Conservation (phyloP, 2,888 invertebrate genomes). For the Catonia carolina region DNA sequence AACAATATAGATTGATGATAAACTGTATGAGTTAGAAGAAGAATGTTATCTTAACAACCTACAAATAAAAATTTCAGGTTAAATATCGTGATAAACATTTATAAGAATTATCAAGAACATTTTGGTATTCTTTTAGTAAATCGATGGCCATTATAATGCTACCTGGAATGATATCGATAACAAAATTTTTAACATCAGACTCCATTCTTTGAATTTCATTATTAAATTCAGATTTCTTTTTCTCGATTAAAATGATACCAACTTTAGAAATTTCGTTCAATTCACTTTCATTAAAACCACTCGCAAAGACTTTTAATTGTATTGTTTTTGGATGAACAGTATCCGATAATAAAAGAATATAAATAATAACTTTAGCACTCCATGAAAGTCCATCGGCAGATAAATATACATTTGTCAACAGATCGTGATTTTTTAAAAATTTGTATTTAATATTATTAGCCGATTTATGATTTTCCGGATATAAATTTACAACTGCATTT, state of each 20-base stretch:
- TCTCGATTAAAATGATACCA: constrained; percentile 21
- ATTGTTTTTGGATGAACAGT: constrained; percentile 28
- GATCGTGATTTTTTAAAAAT: constrained; percentile 56
- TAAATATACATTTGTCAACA: constrained; percentile 39
- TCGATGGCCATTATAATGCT: constrained; percentile 31
- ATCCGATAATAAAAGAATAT: constrained; percentile 31
- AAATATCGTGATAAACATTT: no score
- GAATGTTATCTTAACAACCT: no score
- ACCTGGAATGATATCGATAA: constrained; percentile 10
- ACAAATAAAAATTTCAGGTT: no score
- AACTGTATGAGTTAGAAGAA: no score
- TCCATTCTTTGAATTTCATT: constrained; percentile 20
- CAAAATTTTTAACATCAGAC: constrained; percentile 14
- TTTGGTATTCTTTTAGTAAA: constrained; percentile 32
- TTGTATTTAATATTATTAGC: constrained; percentile 44
- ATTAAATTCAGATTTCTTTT: constrained; percentile 19
- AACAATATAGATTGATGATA: no score
- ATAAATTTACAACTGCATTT: constrained; percentile 24
- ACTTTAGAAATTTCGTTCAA: constrained; percentile 22
- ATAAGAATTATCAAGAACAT: constrained; percentile 26
- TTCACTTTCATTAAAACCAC: constrained; percentile 21
- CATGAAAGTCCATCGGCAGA: constrained; percentile 35
- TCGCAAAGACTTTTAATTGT: constrained; percentile 24
- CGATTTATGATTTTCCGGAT: constrained; percentile 22
- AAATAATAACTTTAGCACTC: constrained; percentile 34